Evolutionary conservation across 2,113 vertebrate genomes (phyloP).

Genomic region (Cacatua alba): DNA sequence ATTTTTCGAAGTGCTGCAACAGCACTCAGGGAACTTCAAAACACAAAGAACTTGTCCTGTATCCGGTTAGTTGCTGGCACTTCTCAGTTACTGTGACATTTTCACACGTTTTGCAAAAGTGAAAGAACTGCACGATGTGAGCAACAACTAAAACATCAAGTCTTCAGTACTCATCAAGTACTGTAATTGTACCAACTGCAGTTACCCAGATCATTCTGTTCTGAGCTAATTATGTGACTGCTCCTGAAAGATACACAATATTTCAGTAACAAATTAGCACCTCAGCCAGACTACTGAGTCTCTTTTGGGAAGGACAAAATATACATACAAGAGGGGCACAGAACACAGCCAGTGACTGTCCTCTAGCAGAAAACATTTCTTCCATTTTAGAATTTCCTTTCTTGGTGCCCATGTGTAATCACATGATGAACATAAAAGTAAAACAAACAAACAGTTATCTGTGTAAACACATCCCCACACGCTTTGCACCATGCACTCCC

Average conservation of each 20-base stretch:
- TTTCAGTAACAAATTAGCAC: neutral
- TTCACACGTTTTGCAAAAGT: neutral
- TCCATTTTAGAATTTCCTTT: neutral
- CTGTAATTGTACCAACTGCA: neutral
- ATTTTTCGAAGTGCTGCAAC: slow-evolving; percentile 48
- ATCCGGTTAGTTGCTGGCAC: neutral
- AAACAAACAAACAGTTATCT: slow-evolving; percentile 9
- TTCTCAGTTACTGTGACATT: neutral
- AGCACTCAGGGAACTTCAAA: slow-evolving; percentile 45
- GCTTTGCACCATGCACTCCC: neutral
- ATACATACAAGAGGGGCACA: neutral
- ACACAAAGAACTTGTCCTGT: neutral
- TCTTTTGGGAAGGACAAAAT: neutral
- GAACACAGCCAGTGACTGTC: neutral
- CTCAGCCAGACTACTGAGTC: neutral
- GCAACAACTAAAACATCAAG: neutral
- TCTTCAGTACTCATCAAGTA: neutral
- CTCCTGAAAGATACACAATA: neutral
- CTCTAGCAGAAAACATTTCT: neutral
- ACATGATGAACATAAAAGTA: neutral
- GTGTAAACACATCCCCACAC: neutral
- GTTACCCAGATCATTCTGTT: neutral
- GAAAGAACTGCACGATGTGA: neutral
- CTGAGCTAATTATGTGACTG: neutral
- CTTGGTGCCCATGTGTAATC: neutral